Evolutionary conservation across 2,113 vertebrate species (phyloP).

Genomic region (Nothoprocta pentlandii): DNA sequence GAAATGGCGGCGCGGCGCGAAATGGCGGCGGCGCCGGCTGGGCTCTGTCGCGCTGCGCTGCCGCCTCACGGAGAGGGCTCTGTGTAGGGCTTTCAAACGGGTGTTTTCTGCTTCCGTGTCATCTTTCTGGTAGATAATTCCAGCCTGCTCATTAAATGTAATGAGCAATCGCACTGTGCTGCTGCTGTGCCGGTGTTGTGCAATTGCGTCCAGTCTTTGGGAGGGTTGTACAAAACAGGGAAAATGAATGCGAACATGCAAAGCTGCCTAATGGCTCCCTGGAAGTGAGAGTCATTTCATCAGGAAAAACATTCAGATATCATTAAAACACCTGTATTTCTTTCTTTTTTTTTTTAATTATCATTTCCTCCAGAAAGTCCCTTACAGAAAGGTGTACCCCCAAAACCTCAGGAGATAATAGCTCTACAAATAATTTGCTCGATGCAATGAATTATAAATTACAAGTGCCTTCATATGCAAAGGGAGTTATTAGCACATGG

Average conservation of each 20-base stretch:
- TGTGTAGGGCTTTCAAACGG: neutral
- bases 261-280: neutral
- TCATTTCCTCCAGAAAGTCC: neutral
- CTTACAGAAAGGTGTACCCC: neutral
- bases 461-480: no score
- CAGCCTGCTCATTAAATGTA: conserved; percentile 66
- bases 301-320: neutral
- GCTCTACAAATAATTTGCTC: neutral
- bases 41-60: no score
- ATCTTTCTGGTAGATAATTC: conserved; percentile 56
- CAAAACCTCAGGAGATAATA: neutral
- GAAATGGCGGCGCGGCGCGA: no score
- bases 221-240: conserved; percentile 37
- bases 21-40: no score
- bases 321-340: neutral
- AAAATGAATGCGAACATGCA: conserved; percentile 33
- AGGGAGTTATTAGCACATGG: neutral
- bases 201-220: conserved; percentile 26
- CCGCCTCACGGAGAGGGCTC: no score
- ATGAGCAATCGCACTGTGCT: conserved; percentile 38
- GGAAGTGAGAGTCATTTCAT: conserved; percentile 3
- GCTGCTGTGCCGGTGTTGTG: conserved; percentile 19
- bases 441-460: neutral
- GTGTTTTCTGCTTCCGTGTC: conserved; percentile 55
- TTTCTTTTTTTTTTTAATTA: neutral